phyloP scores from a whole-genome alignment of 2,888 invertebrate genomes.

The Auanema freiburgensis region DNA sequence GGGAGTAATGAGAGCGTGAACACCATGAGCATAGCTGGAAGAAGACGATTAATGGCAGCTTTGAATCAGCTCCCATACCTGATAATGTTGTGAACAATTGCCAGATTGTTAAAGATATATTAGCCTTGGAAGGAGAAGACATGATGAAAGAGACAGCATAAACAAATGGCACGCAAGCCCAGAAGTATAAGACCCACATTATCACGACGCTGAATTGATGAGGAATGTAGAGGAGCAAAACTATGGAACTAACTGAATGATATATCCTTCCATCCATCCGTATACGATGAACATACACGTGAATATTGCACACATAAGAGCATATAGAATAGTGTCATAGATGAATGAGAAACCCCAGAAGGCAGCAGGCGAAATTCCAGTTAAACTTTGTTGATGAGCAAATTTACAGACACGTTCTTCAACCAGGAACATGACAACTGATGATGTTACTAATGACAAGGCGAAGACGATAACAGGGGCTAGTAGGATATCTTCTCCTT shows the following conservation, averaged over 20 bases:
- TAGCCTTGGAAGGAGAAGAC: slow-evolving; percentile 47
- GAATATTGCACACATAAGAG: slow-evolving; percentile 40
- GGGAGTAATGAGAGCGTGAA: slow-evolving; percentile 18
- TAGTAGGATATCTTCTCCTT: slow-evolving; percentile 18
- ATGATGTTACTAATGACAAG: slow-evolving; percentile 51
- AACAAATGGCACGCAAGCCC: slow-evolving; percentile 50
- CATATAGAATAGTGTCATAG: slow-evolving; percentile 45
- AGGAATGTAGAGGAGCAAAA: neutral
- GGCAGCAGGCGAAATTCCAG: slow-evolving; percentile 49
- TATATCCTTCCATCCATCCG: slow-evolving; percentile 31
- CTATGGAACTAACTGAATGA: slow-evolving; percentile 27
- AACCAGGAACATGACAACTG: slow-evolving; percentile 53
- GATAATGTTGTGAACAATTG: slow-evolving; percentile 40
- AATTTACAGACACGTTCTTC: slow-evolving; percentile 51
- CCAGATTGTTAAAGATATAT: slow-evolving; percentile 45
- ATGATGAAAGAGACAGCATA: slow-evolving; percentile 58
- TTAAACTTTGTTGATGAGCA: slow-evolving; percentile 52
- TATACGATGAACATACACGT: slow-evolving; percentile 34
- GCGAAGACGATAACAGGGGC: slow-evolving; percentile 42
- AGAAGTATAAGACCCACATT: slow-evolving; percentile 56
- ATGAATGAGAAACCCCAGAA: slow-evolving; percentile 52
- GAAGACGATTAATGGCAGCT: neutral
- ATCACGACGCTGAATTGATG: slow-evolving; percentile 41
- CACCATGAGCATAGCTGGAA: slow-evolving; percentile 29
- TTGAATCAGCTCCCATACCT: neutral